Evolutionary conservation across 2,888 invertebrate species (phyloP), one percentile per base, ranked within the genome.

Genomic region (Drosophila meridiana): DNA sequence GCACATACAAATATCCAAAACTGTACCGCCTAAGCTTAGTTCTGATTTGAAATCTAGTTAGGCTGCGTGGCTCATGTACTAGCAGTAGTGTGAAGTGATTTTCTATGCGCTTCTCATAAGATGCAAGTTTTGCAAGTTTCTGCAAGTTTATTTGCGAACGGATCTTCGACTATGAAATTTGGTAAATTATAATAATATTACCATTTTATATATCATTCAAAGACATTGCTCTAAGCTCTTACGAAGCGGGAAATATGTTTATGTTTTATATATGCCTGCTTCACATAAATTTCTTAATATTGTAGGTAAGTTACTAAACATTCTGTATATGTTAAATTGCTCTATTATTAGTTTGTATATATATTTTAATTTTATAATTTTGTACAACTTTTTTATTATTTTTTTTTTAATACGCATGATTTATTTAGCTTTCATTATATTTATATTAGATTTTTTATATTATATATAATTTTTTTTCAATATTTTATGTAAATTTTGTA

Each of bases 1-100:
- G 43, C 30, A 43, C 52, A 79, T 69, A 63, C 53, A 64, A n/a
- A 28, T 48, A 43, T 20, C 69, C 55, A 50, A 72, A n/a, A 48
- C 28, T 26, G 36, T 36, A 38, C 53, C 28, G 4, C 2, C 26
- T 13, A 14, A 13, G 26, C 36, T 4, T 6, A 36, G 36, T 11
- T 26, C 26, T 7, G 36, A 20, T 13, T 13, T 36, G 4, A 34
- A 2, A 11, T n/a, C 34, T 20, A 7, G 3, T 3, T 30, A 6
- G n/a, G 11, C n/a, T 34, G 32, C n/a, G 2, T 7, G 34, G 14
- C n/a, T n/a, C 14, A 3, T 8, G 1, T 34, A 20, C 6, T 4
- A 9, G 2, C 32, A 9, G 2, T 26, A 11, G 45, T 26, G 13
- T 26, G 4, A 26, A 45, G 6, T n/a, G 2, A 6, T 11, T 1